Evolutionary conservation across 2,113 vertebrate species (phyloP).

Genomic region (Coptodon bakossiorum): DNA sequence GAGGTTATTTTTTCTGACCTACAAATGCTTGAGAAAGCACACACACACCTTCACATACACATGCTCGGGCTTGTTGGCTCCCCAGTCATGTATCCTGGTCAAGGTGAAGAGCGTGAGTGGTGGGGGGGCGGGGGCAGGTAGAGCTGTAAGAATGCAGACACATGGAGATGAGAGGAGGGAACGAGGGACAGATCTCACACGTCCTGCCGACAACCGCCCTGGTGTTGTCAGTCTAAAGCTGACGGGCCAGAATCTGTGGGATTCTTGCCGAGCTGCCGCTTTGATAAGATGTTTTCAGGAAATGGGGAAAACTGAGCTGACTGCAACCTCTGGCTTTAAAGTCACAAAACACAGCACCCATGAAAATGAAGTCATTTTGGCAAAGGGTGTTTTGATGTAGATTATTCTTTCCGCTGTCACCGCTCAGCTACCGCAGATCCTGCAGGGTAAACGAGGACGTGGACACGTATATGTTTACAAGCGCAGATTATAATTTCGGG

Average conservation of each 20-base stretch:
- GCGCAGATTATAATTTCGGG: constrained; percentile 21
- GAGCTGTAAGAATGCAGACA: constrained; percentile 26
- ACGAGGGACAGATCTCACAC: constrained; percentile 2
- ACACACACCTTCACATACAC: neutral
- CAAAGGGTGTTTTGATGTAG: neutral
- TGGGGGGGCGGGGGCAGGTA: neutral
- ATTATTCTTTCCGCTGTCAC: neutral
- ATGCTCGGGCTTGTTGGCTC: constrained; percentile 28
- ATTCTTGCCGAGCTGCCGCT: constrained; percentile 14
- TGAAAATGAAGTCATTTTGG: constrained; percentile 16
- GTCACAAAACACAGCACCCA: neutral
- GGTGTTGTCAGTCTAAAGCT: constrained; percentile 40
- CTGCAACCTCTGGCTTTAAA: constrained; percentile 22
- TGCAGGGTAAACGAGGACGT: neutral
- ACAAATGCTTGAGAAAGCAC: constrained; percentile 39
- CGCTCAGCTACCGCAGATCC: neutral
- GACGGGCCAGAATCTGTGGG: constrained; percentile 24
- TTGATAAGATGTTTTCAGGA: constrained; percentile 38
- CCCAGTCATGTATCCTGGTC: constrained; percentile 32
- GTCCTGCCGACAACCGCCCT: constrained; percentile 18
- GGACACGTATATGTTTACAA: neutral
- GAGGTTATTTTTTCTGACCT: constrained; percentile 55
- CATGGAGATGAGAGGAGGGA: constrained; percentile 54
- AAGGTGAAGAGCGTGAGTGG: constrained; percentile 32
- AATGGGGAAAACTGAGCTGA: constrained; percentile 3